Evolutionary conservation across 2,113 vertebrate species (phyloP).

Genomic region (Antechinus stuartii): DNA sequence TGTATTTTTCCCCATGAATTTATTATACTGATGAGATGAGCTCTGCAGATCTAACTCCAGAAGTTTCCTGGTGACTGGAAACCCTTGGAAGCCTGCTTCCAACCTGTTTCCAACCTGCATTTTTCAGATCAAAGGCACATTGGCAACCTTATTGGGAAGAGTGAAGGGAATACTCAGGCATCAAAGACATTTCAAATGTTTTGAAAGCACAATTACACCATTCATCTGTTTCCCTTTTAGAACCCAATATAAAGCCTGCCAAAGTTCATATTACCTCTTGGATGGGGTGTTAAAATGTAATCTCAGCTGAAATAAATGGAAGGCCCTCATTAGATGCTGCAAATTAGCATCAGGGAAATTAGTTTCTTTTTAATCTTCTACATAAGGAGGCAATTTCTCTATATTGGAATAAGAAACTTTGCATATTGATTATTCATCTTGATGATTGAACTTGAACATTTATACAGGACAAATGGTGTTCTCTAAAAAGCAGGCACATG

Average conservation of each 20-base stretch:
- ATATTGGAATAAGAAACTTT: conserved; percentile 63
- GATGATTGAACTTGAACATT: conserved; percentile 39
- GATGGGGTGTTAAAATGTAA: conserved; percentile 61
- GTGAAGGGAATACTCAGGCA: conserved; percentile 59
- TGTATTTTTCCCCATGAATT: conserved; percentile 5
- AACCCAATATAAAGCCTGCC: conserved; percentile 50
- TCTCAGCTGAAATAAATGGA: conserved; percentile 74
- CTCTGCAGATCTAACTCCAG: conserved; percentile 39
- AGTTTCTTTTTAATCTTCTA: conserved; percentile 72
- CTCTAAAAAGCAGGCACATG: conserved; percentile 58
- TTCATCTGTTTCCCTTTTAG: conserved; percentile 76
- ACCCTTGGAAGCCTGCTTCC: conserved; percentile 19
- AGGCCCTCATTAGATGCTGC: conserved; percentile 72
- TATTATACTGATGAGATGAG: conserved; percentile 10
- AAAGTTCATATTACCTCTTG: conserved; percentile 55
- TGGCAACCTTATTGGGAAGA: conserved; percentile 63
- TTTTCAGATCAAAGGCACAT: conserved; percentile 71
- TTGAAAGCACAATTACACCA: conserved; percentile 71
- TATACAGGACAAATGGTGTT: conserved; percentile 58
- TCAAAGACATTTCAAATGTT: conserved; percentile 68
- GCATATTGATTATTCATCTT: conserved; percentile 52
- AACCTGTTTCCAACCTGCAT: neutral
- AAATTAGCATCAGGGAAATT: conserved; percentile 68
- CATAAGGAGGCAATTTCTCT: conserved; percentile 33
- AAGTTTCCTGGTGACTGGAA: conserved; percentile 18